phyloP scores from a whole-genome alignment of 1,140 invertebrate genomes.

The Maniola jurtina region DNA sequence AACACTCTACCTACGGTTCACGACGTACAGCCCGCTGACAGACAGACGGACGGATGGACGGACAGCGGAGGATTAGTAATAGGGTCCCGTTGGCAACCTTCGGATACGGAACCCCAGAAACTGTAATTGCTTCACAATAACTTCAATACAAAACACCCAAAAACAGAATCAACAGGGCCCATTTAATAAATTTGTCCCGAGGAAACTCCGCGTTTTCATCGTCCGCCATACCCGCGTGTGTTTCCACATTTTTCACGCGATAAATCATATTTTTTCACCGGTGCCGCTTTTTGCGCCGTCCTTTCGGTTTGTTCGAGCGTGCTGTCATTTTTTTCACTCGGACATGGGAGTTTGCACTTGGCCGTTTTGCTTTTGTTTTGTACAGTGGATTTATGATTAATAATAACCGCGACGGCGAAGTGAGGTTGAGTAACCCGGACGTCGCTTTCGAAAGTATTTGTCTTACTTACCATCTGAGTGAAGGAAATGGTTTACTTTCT shows the following conservation, averaged over 20 bases:
- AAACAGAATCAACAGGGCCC: conserved; percentile 5
- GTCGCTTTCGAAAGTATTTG: conserved; percentile 26
- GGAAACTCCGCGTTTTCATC: conserved; percentile 71
- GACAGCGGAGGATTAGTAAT: too few species aligned
- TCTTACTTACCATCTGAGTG: conserved; percentile 22
- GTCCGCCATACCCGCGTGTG: conserved; percentile 73
- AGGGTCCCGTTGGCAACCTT: too few species aligned
- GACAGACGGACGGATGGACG: too few species aligned
- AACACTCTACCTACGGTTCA: too few species aligned
- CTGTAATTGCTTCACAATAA: neutral
- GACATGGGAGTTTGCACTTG: conserved; percentile 70
- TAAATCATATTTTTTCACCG: conserved; percentile 80
- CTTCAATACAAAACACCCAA: neutral
- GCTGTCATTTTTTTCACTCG: conserved; percentile 72
- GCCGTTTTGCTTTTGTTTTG: conserved; percentile 63
- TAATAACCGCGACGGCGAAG: conserved; percentile 39
- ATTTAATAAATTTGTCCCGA: conserved; percentile 72
- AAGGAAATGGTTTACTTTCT: conserved; percentile 6
- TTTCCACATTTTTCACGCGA: conserved; percentile 79
- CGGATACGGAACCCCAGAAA: too few species aligned
- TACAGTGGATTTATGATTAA: conserved; percentile 64
- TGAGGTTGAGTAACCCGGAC: conserved; percentile 21
- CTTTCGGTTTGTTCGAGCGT: conserved; percentile 70
- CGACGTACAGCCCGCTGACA: too few species aligned
- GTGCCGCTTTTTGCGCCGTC: conserved; percentile 71